A percentile compares a stretch with the other conserved stretches of the same genome.
Conservation (phyloP, 1,140 invertebrate genomes). For the Ooceraea biroi region DNA sequence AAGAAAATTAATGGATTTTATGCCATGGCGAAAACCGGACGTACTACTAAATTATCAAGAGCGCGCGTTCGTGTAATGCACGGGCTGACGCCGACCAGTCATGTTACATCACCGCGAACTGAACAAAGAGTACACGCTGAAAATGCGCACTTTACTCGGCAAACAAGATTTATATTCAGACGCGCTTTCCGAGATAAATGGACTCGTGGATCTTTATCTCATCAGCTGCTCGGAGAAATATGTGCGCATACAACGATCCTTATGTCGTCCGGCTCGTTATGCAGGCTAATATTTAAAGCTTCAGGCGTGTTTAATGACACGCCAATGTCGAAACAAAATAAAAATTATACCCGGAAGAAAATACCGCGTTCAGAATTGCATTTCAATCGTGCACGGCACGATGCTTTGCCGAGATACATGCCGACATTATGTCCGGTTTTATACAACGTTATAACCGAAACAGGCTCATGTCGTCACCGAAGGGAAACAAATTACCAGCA, state of each 20-base stretch:
- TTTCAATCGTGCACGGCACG: constrained; percentile 37
- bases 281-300: constrained; percentile 30
- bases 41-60: constrained; percentile 57
- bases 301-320: constrained; percentile 3
- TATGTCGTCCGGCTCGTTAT: neutral
- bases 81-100: constrained; percentile 57
- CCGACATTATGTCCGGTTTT: constrained; percentile 34
- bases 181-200: constrained; percentile 56
- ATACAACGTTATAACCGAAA: constrained; percentile 28
- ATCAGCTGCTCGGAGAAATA: constrained; percentile 40
- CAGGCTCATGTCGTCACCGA: neutral
- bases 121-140: constrained; percentile 59
- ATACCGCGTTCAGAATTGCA: constrained; percentile 9
- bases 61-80: constrained; percentile 48
- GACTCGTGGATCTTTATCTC: constrained; percentile 43
- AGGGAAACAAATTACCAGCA: constrained; percentile 43
- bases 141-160: constrained; percentile 57
- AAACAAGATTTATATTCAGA: constrained; percentile 64
- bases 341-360: neutral
- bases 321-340: neutral
- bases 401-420: constrained; percentile 2
- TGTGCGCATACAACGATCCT: constrained; percentile 9
- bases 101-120: constrained; percentile 56
- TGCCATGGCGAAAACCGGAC: constrained; percentile 39
- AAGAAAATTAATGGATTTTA: constrained; percentile 64